Base-by-base conservation (phyloP, 2,797 vertebrate genomes). In the Notolabrus celidotus region DNA sequence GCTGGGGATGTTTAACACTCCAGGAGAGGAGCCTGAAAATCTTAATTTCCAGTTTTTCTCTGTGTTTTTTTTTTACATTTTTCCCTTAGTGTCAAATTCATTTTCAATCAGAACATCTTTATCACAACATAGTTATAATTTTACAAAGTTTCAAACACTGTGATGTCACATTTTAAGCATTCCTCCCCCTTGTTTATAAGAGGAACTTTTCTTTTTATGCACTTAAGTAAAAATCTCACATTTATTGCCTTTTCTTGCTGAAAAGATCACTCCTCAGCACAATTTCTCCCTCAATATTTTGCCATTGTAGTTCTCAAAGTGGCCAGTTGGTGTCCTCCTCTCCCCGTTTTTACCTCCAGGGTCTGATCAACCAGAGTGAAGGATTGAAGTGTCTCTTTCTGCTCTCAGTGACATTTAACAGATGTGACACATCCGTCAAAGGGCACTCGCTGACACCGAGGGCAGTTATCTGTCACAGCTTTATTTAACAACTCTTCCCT, bases 261-360 rank as follows among this genome's bases (percentile, higher is more conserved):
- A 38, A 49, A 33, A 22, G 29, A 64, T 29, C 45, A 51, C 25
- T 52, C 8, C 11, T 72, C 27, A 51, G 67, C 31, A 8, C 52
- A 71, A 53, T 60, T 67, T 56, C 51, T 15, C 63, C 67, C 58
- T 46, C 51, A 66, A 71, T 83, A 81, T 82, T 86, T 88, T 64
- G 62, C 71, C 55, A 77, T 53, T 93, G 94, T 92, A 94, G 90
- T 94, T 92, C 90, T 86, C 69, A 59, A 84, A 85, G 90, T 57
- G 66, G 31, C 93, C 94, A 95, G 94, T 94, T 94, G 92, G 94
- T 93, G 93, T 94, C 93, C 52, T 87, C 82, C 77, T 93, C 55
- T 75, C 69, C 63, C 77, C 67, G 5, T 60, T 83, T 71, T 33
- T 53, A 43, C 54, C 11, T 45, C 36, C 12, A 11, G 20, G 42